Evolutionary conservation across 2,888 invertebrate species (phyloP).

Genomic region (Mongoloraphidia duomilia): DNA sequence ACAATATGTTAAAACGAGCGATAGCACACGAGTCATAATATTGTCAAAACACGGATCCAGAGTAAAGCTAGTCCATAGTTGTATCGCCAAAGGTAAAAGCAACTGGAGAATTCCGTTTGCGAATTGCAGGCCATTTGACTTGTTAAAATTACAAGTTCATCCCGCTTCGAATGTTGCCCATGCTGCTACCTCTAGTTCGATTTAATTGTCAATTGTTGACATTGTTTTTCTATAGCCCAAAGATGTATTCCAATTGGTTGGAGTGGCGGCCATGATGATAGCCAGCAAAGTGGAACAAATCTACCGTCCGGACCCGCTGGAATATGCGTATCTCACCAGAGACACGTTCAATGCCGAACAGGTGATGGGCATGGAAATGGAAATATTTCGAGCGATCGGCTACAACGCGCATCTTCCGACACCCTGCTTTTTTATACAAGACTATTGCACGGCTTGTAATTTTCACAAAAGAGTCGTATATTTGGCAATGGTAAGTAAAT

Average conservation of each 20-base stretch:
- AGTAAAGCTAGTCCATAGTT: no score
- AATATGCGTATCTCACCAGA: slow-evolving; percentile 25
- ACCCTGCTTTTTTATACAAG: slow-evolving; percentile 22
- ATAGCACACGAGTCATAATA: no score
- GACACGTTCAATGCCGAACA: slow-evolving; percentile 23
- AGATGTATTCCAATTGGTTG: slow-evolving; percentile 26
- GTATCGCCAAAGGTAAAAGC: no score
- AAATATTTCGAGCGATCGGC: slow-evolving; percentile 23
- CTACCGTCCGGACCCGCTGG: slow-evolving; percentile 23
- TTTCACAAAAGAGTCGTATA: slow-evolving; percentile 20
- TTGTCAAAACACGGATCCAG: no score
- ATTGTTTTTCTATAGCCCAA: slow-evolving; percentile 7
- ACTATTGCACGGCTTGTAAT: slow-evolving; percentile 19
- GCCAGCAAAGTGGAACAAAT: slow-evolving; percentile 28
- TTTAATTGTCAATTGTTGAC: neutral
- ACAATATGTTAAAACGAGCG: no score
- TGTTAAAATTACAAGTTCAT: no score
- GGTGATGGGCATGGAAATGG: slow-evolving; percentile 26
- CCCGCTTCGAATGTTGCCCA: no score
- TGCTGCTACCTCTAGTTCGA: no score
- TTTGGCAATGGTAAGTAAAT: slow-evolving; percentile 23
- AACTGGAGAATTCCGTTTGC: no score
- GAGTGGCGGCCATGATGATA: slow-evolving; percentile 27
- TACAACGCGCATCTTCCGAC: slow-evolving; percentile 26
- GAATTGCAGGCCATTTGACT: no score